Evolutionary conservation across 2,113 vertebrate genomes (phyloP).

Genomic region (Hippopotamus amphibius): DNA sequence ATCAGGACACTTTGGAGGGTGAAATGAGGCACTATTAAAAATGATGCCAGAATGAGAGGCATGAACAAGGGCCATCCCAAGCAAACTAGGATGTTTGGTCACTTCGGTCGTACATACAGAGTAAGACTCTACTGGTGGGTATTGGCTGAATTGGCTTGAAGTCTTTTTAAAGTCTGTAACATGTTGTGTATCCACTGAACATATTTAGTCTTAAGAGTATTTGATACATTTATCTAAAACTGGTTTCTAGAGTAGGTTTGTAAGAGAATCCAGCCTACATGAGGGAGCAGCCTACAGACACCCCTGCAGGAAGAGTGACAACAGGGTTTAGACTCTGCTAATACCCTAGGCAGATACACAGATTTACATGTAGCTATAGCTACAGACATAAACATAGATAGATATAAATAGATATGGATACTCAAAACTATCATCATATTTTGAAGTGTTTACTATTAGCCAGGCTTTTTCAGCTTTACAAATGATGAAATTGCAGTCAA

Average conservation of each 20-base stretch:
- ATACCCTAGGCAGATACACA: neutral
- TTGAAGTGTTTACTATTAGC: neutral
- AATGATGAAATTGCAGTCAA: neutral
- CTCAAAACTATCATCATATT: neutral
- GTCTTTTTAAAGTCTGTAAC: neutral
- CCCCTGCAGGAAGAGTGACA: neutral
- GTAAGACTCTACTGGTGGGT: neutral
- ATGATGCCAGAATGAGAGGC: neutral
- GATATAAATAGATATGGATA: neutral
- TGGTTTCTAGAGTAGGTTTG: neutral
- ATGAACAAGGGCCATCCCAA: neutral
- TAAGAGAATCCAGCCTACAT: neutral
- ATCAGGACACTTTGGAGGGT: neutral
- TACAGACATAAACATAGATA: neutral
- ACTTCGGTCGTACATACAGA: neutral
- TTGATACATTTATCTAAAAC: neutral
- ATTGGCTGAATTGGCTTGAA: neutral
- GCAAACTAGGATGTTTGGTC: neutral
- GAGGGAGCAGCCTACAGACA: neutral
- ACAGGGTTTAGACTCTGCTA: neutral
- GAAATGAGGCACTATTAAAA: neutral
- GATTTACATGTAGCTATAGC: neutral
- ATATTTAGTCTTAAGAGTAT: neutral
- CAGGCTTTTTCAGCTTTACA: neutral
- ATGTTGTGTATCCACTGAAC: neutral